phyloP scores from a whole-genome alignment of 2,797 vertebrate species.

The Taenioides sp. region DNA sequence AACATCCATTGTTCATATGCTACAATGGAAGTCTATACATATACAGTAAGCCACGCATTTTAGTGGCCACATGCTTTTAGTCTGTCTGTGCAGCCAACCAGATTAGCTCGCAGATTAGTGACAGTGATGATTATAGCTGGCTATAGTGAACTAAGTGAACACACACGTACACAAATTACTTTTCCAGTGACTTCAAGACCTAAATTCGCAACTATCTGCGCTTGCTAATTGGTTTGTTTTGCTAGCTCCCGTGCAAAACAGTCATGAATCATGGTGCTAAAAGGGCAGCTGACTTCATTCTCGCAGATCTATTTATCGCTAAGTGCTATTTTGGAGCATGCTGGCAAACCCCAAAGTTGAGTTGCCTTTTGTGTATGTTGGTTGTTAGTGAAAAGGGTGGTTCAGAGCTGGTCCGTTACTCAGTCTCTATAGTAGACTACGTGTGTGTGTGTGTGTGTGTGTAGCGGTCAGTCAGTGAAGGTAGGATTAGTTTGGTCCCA shows the following conservation, averaged over 20 bases:
- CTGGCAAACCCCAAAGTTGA: slow-evolving; percentile 18
- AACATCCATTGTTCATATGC: neutral
- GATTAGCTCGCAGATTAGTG: slow-evolving; percentile 61
- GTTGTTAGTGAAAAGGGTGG: slow-evolving; percentile 25
- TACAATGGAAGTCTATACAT: neutral
- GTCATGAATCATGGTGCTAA: slow-evolving; percentile 31
- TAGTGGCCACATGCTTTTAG: slow-evolving; percentile 3
- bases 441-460: slow-evolving; percentile 29
- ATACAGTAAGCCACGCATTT: neutral
- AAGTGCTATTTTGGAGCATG: slow-evolving; percentile 45
- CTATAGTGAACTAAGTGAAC: slow-evolving; percentile 29
- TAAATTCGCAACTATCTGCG: slow-evolving; percentile 3
- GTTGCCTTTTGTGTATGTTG: slow-evolving; percentile 23
- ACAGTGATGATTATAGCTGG: slow-evolving; percentile 55
- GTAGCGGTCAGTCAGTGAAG: slow-evolving; percentile 65
- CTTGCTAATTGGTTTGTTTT: slow-evolving; percentile 30
- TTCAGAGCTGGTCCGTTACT: slow-evolving; percentile 33
- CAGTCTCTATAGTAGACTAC: neutral
- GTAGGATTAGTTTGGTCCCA: slow-evolving; percentile 73
- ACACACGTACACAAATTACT: slow-evolving; percentile 9
- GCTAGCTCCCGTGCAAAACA: slow-evolving; percentile 23
- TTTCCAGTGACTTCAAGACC: slow-evolving; percentile 5
- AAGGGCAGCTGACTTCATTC: slow-evolving; percentile 45
- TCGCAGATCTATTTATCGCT: slow-evolving; percentile 23
- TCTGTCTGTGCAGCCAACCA: slow-evolving; percentile 33